phyloP scores from a whole-genome alignment of 2,797 vertebrate genomes.

The Xyrichtys novacula region DNA sequence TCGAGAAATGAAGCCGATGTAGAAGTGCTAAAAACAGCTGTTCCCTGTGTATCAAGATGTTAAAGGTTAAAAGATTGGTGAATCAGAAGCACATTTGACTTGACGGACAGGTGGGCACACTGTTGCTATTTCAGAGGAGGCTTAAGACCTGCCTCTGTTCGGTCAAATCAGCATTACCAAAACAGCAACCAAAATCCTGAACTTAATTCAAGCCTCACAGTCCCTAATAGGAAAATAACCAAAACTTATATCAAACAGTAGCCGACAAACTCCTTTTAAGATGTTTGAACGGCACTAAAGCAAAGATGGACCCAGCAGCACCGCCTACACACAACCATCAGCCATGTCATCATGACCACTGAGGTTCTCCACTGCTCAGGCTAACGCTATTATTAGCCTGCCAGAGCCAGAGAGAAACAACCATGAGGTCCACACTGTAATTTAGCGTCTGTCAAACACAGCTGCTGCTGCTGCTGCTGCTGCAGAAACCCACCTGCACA shows the following conservation, averaged over 20 bases:
- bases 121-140: too few relatives aligned
- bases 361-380: conserved; percentile 54
- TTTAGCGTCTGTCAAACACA: conserved; percentile 83
- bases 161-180: too few relatives aligned
- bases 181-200: too few relatives aligned
- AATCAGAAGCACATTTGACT: too few relatives aligned
- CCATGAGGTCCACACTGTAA: conserved; percentile 75
- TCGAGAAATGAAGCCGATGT: too few relatives aligned
- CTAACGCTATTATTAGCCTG: conserved; percentile 78
- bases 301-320: conserved; percentile 35
- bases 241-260: conserved; percentile 7
- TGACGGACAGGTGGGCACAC: too few relatives aligned
- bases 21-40: too few relatives aligned
- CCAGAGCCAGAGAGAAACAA: conserved; percentile 64
- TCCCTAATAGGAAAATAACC: too few relatives aligned
- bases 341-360: conserved; percentile 52
- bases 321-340: conserved; percentile 21
- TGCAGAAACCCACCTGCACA: conserved; percentile 68
- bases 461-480: conserved; percentile 73
- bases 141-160: too few relatives aligned
- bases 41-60: too few relatives aligned
- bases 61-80: too few relatives aligned
- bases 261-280: background rate
- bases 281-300: conserved; percentile 34
- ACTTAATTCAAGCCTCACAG: too few relatives aligned